Percentiles rank a stretch among this genome's conserved stretches.
phyloP scores from a whole-genome alignment of 2,797 vertebrate species.

The Pachyuromys duprasi region DNA sequence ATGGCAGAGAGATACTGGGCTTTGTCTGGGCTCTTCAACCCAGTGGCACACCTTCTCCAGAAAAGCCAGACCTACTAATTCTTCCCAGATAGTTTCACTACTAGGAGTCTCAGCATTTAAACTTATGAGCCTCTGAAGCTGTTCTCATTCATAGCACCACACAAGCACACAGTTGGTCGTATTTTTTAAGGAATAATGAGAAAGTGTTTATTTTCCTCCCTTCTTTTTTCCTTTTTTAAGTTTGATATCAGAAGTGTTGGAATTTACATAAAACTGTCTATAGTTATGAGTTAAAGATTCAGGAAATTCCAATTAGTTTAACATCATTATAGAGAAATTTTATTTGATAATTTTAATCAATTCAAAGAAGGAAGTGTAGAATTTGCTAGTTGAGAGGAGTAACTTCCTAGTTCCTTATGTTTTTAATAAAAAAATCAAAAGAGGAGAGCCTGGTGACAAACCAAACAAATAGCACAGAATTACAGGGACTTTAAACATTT shows the following conservation, averaged over 20 bases:
- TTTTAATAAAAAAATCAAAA: constrained; percentile 13
- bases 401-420: background rate
- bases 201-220: background rate
- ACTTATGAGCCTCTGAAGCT: too few species aligned
- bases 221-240: background rate
- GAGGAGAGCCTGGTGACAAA: background rate
- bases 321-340: background rate
- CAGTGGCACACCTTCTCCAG: background rate
- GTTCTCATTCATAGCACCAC: background rate
- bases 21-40: too few species aligned
- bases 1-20: background rate
- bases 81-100: background rate
- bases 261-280: background rate
- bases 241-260: background rate
- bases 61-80: background rate
- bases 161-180: background rate
- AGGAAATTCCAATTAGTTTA: background rate
- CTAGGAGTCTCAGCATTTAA: background rate
- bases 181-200: background rate
- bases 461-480: background rate
- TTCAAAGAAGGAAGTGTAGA: background rate
- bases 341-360: constrained; percentile 13
- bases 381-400: constrained; percentile 21
- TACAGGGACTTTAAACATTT: background rate
- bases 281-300: background rate